Percentiles rank a stretch among this genome's conserved stretches.
phyloP scores from a whole-genome alignment of 2,888 invertebrate species.

The Chironomus tentans region DNA sequence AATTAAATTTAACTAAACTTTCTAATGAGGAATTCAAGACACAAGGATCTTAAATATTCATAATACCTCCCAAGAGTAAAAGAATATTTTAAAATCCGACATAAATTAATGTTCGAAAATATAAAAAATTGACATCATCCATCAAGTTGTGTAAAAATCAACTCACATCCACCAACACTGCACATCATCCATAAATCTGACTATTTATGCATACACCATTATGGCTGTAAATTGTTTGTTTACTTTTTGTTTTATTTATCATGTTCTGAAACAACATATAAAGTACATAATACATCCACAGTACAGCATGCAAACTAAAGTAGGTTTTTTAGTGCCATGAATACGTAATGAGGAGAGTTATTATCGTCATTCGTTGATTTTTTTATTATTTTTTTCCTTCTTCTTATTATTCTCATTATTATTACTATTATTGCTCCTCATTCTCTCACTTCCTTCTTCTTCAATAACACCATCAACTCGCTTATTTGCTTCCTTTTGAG shows the following conservation, averaged over 20 bases:
- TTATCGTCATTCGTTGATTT: constrained; percentile 14
- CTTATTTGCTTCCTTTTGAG: background rate
- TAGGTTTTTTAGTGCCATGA: constrained; percentile 12
- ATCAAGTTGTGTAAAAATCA: no score
- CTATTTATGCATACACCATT: background rate
- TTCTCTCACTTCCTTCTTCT: background rate
- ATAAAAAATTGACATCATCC: no score
- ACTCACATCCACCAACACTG: background rate
- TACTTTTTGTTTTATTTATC: constrained; percentile 5
- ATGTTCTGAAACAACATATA: background rate
- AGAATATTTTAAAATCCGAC: no score
- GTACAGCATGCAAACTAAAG: background rate
- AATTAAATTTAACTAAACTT: no score
- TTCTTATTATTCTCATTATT: background rate
- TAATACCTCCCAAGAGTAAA: no score
- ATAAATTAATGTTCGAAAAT: no score
- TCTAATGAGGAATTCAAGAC: no score
- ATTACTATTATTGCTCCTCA: no score
- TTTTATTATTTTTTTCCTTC: background rate
- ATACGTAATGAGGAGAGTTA: constrained; percentile 24
- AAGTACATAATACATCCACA: no score
- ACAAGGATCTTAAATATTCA: background rate
- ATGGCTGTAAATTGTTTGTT: background rate
- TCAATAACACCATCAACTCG: no score
- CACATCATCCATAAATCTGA: constrained; percentile 16